Base-by-base conservation (phyloP, 2,888 invertebrate species). In the Acanthosepion pharaonis region DNA sequence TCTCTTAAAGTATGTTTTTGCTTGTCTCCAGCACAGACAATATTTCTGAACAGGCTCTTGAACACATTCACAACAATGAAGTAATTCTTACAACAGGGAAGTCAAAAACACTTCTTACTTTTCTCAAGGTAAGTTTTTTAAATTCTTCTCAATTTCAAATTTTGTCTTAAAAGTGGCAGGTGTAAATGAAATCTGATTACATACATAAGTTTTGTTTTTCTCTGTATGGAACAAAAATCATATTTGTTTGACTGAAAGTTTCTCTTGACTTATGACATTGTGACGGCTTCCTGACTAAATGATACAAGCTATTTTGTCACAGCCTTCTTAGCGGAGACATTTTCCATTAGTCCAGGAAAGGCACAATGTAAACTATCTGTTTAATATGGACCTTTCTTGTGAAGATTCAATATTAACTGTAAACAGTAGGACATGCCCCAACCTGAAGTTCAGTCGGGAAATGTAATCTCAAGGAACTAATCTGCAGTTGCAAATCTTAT, bases 31-130 rank as follows among this genome's bases (percentile, higher is more conserved):
- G 99, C 96, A 98, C 98, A 42, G 98, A 98, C 95, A 98, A 98
- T 96, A 98, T 99, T 95, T 98, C 98, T 20, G 98, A 98, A 0
- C 99, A 99, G 97, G 99, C 99, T 0, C 98, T 98, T 51, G 98
- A 99, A 97, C 99, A 99, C 96, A 98, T 99, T 96, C 99, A 99
- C 97, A 98, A 98, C 0, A 99, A 98, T 96, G 99, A 99, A 97
- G 98, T 99, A 94, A 98, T 99, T 95, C 98, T 99, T 96, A 99
- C 99, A 0, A 98, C 98, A 94, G 98, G 98, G 4, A 97, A 97
- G 95, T 97, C 97, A 51, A 98, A 98, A 95, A 98, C 99, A 94
- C 98, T 99, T 0, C 98, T 99, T 97, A 98, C 98, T 95, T 99
- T 99, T 98, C 98, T 99, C 20, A 98, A 98, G 97, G 97, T 97